Base-by-base conservation (phyloP, 2,113 vertebrate genomes). In the Aegotheles bennettii region DNA sequence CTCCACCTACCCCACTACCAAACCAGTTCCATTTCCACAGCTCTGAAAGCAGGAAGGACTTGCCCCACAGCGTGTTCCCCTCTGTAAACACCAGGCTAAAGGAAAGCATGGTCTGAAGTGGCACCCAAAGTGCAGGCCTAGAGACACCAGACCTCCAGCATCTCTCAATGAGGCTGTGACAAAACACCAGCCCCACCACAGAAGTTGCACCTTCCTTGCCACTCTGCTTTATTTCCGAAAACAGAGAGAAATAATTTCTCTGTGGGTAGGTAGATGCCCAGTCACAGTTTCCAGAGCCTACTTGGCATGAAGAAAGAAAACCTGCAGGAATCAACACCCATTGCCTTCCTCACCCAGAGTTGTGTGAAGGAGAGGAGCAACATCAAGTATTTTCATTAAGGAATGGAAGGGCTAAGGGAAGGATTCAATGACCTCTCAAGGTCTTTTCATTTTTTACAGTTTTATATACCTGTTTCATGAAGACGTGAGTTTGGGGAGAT, bases 401-500 rank as follows among this genome's bases (percentile, higher is more conserved):
- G 28, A 54, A 7, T 26, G 36, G 31, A 71, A 12, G 15, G 36
- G 4, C 8, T 92, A 11, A 10, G 10, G 21, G 2, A 56, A 79
- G 16, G 20, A 75, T 16, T 42, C 25, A 19, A 1, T 33, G 50
- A 61, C 28, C 7, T 63, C 26, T 75, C 33, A 38, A 89, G 29
- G 29, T 75, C 42, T 70, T 91, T 43, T 35, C 9, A 4, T 9
- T 56, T 77, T 88, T 63, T 50, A 16, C 7, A 47, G 11, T 84
- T 89, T 69, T 31, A 31, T 47, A 16, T 35, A 50, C 20, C n/a
- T 73, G 3, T 45, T 61, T 92, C 24, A 23, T 31, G 74, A 89
- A 70, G 23, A 17, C 0, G 0, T 17, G 16, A 33, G 18, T 45
- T 64, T 89, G 24, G 8, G 43, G 24, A 84, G 36, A 43, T 3